phyloP scores from a whole-genome alignment of 2,113 vertebrate species.

The Colaptes auratus region DNA sequence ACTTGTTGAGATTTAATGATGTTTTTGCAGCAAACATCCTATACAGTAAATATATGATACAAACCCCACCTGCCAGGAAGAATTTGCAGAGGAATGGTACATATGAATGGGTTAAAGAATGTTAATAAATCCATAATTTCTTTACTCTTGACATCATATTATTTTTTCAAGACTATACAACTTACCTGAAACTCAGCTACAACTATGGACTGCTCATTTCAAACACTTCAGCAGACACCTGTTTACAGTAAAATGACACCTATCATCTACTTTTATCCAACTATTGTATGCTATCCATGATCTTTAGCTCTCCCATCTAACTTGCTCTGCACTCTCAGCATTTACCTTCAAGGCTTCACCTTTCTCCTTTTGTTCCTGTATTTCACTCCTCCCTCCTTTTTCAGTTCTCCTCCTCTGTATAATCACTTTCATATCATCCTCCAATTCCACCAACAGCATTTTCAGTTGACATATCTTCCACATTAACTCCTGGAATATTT shows the following conservation, averaged over 20 bases:
- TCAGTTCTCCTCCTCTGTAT: not conserved
- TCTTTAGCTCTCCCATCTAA: not conserved
- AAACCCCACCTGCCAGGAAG: not conserved
- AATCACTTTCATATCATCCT: not conserved
- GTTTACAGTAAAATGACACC: not conserved
- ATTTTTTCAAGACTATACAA: not conserved
- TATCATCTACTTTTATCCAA: not conserved
- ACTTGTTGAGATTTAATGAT: not conserved
- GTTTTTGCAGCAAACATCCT: not conserved
- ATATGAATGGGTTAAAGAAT: too few species aligned
- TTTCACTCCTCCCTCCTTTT: not conserved
- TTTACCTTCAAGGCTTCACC: not conserved
- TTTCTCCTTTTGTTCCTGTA: not conserved
- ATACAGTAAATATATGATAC: not conserved
- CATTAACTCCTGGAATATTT: not conserved
- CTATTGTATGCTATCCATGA: not conserved
- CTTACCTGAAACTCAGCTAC: not conserved
- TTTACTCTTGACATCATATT: not conserved
- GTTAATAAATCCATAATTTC: too few species aligned
- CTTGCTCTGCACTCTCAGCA: not conserved
- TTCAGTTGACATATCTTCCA: not conserved
- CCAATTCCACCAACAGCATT: not conserved
- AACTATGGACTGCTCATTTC: not conserved
- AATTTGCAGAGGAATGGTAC: not conserved
- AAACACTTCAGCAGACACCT: not conserved